Evolutionary conservation across 2,797 vertebrate species (phyloP), one percentile per base, ranked within the genome.

Genomic region (Ctenosaura bakeri): DNA sequence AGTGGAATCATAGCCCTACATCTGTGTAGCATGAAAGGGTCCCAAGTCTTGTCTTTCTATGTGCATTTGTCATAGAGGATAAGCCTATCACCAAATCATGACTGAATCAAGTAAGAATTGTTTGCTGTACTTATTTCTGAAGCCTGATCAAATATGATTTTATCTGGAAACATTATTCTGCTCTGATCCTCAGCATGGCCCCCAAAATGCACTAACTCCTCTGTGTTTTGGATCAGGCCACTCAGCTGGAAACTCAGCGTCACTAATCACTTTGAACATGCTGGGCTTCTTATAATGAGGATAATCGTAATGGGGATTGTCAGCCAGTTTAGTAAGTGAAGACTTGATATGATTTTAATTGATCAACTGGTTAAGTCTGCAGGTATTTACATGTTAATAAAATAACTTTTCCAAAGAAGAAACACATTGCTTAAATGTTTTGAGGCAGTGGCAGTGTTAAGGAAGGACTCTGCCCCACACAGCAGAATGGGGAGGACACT

Each of bases 311-410:
- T 80, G 66, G 69, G 46, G 22, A 26, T 54, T 52, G n/a, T 77
- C 14, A 4, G 2, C 32, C 73, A 78, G 38, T 85, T 32, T 22
- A 84, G 32, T 64, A 13, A 52, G 6, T 64, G 78, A 16, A 88
- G 38, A 26, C 73, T 77, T 26, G 29, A 35, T 66, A n/a, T 77
- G 32, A n/a, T 84, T 78, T 84, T 82, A 73, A 82, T 73, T 59
- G 14, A 71, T n/a, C 46, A 54, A 7, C 42, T 59, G 32, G 62
- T 69, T 76, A 88, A 69, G 69, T 80, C n/a, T 24, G 82, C 71
- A 83, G 82, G 46, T 56, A 82, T 59, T 56, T 74, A 50, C n/a
- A 56, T 82, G 73, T 82, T 38, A 82, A 29, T 73, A 54, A 54
- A 85, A 52, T 14, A 73, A 73, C n/a, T 26, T 22, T 71, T 87